Base-by-base conservation (phyloP, 1,140 invertebrate genomes). In the Drosophila nigromelanica region DNA sequence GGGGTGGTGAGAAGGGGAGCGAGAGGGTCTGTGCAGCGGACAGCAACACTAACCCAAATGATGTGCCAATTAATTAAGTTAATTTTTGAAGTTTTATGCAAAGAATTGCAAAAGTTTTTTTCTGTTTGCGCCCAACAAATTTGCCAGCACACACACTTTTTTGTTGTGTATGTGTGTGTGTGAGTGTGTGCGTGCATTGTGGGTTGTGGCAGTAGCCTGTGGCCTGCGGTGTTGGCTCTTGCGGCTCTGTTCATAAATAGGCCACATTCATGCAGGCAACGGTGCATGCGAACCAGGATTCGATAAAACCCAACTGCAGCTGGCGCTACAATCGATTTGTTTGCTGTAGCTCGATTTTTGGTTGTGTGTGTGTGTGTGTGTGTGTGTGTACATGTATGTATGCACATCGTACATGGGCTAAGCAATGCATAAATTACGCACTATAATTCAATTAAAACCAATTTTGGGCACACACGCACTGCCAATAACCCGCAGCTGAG, bases 361-460 rank as follows among this genome's bases (percentile, higher is more conserved):
- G 18, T 1, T 18, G 18, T 18, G 18, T 18, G 18, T 18, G 18
- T 18, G 18, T 18, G 18, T n/a, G 37, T n/a, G 4, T 1, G 12
- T n/a, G 1, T n/a, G 37, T n/a, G 0, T n/a, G 37, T n/a, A 10
- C 5, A 3, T 1, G 37, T 39, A 4, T 12, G 37, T 12, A 3
- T 37, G 35, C 11, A 8, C 1, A 8, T 37, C 43, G 8, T 7
- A 43, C 12, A 56, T 21, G 64, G 35, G 43, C 76, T 78, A 69
- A 72, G 81, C 74, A 85, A 85, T 78, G 81, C 81, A 85, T 85
- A 85, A 85, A 85, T 85, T 85, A 85, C 74, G 67, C 74, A 80
- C 81, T 69, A 67, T 86, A 85, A 85, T 85, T 80, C 73, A 80
- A 85, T 85, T 85, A 85, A 80, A 85, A 86, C 61, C 81, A 85